Conservation (phyloP, 2,888 invertebrate genomes). For the Cosmia pyralina region DNA sequence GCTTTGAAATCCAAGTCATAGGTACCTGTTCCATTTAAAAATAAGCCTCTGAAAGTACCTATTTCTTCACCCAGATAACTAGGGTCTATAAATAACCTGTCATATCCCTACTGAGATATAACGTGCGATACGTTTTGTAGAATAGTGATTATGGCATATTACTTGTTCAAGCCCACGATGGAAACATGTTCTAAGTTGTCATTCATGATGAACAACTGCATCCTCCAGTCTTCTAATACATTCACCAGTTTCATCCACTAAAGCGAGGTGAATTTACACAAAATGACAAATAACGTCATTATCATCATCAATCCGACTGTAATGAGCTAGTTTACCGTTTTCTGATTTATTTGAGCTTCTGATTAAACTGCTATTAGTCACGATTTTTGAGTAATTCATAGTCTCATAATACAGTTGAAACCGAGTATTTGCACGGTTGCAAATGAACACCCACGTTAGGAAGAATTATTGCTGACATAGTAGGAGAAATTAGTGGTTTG, state of each 20-base stretch:
- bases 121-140: not conserved
- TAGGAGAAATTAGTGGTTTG: conserved; percentile 26
- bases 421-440: conserved; percentile 47
- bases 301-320: conserved; percentile 24
- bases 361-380: conserved; percentile 47
- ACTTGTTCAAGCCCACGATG: not conserved
- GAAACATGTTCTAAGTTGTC: not conserved
- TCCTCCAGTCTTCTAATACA: not conserved
- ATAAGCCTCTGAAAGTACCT: not conserved
- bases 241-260: conserved; percentile 4
- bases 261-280: conserved; percentile 7
- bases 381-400: conserved; percentile 39
- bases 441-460: conserved; percentile 50
- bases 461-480: conserved; percentile 37
- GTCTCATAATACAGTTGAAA: conserved; percentile 33
- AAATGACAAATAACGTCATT: conserved; percentile 24
- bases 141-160: not conserved
- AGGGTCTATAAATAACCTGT: not conserved
- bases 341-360: conserved; percentile 40
- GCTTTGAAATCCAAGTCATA: not conserved
- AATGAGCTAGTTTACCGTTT: conserved; percentile 39
- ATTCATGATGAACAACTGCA: not conserved
- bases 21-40: not conserved
- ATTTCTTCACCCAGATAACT: not conserved
- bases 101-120: not conserved